These are phyloP conservation scores for Agrilus biguttatus DNA, from an alignment of 2,888 invertebrate genomes.

Conservation along the genomic window DNA sequence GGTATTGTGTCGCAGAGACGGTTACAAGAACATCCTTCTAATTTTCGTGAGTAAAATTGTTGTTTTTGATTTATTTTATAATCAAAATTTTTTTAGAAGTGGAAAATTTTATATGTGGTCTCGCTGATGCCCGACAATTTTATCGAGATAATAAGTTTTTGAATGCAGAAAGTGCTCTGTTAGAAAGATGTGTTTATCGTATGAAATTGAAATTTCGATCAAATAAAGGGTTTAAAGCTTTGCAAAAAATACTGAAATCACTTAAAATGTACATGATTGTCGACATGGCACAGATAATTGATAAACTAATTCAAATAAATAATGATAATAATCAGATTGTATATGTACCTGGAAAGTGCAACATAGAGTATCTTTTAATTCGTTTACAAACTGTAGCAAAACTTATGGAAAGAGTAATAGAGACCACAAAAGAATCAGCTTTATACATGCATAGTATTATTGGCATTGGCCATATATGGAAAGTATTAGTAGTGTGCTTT, in stretches of 20 bases:
- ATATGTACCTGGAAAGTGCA: constrained; percentile 33
- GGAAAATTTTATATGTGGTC: not conserved
- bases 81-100: no score
- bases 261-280: constrained; percentile 25
- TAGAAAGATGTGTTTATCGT: constrained; percentile 31
- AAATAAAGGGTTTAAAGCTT: constrained; percentile 34
- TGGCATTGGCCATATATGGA: constrained; percentile 33
- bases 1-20: no score
- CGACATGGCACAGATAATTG: constrained; percentile 17
- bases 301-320: constrained; percentile 9
- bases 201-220: constrained; percentile 36
- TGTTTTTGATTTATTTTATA: no score
- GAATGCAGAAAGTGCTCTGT: constrained; percentile 28
- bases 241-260: constrained; percentile 25
- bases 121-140: constrained; percentile 15
- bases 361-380: constrained; percentile 32
- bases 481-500: constrained; percentile 26
- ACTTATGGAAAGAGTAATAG: constrained; percentile 29
- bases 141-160: constrained; percentile 21
- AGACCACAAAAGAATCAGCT: constrained; percentile 24
- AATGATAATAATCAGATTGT: constrained; percentile 4
- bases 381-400: constrained; percentile 33
- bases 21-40: no score
- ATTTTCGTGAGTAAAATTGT: no score
- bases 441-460: constrained; percentile 26